Base-by-base conservation (phyloP, 2,113 vertebrate genomes). In the Phasianus colchicus region DNA sequence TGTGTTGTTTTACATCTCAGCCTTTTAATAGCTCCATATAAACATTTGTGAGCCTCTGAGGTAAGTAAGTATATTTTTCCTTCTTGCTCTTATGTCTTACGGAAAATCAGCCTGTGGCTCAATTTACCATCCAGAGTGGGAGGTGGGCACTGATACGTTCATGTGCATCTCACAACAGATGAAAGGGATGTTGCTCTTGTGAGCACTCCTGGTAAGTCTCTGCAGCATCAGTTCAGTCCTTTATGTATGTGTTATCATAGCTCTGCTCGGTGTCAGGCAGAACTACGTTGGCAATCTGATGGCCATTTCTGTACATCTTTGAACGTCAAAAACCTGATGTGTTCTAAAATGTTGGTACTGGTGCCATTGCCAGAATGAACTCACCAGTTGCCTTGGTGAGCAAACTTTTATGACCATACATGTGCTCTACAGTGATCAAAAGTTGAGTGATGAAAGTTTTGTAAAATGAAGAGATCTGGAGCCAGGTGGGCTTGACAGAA, bases 31-130 rank as follows among this genome's bases (percentile, higher is more conserved):
- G 71, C 69, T 93, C 95, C 83, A 40, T 95, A 90, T 92, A 97
- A 95, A 84, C 50, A 45, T 96, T 94, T 95, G 92, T 95, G 91
- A 95, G 79, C 79, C 96, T 96, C 93, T 83, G 83, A 94, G 91
- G 91, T 74, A 91, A 95, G 81, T 85, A 58, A 88, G 85, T 92
- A 22, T 92, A 89, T 71, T 94, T 96, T 94, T 76, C 78, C 52
- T 83, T 87, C 86, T 95, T 79, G 45, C 88, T 85, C 81, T 89
- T 93, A 90, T 72, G 74, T 91, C 55, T 78, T 48, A 47, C 4
- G 32, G 86, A 60, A 88, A 92, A 87, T 43, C 57, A 87, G 57
- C 24, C 50, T 55, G 0, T 47, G 24, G 58, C 78, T 89, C 57
- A 76, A 0, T 73, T 79, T 76, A 78, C 25, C 70, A 24, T 55